Evolutionary conservation across 2,797 vertebrate genomes (phyloP), one percentile per base, ranked within the genome.

Genomic region (Intellagama lesueurii): DNA sequence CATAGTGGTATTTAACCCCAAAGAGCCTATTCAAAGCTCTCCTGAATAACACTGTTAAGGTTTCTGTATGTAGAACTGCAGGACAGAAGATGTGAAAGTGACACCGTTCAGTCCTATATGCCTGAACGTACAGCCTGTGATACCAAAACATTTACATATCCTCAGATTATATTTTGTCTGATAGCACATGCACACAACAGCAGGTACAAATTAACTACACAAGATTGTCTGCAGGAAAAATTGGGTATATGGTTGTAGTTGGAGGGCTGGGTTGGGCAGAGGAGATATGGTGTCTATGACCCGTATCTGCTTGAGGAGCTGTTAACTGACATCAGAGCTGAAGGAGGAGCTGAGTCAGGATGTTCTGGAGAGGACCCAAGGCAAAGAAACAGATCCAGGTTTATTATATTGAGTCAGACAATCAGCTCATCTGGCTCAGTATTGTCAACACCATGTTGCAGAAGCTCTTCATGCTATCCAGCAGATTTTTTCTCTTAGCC

Each of bases 1-100:
- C 11, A 70, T 30, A 60, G 26, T 93, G 89, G 73, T 92, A 56
- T 88, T 93, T 86, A 83, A 86, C 72, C 72, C 81, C 24, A 60
- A 28, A 69, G 26, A 90, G 81, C 66, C 24, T 77, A 78, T 40
- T 88, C 4, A 83, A 49, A 68, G 83, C 84, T 81, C 7, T 88
- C 85, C 70, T 85, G 86, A 73, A 86, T 52, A 90, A 92, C 44
- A 81, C 8, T 87, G 73, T 44, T 86, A 26, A 17, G 4, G 19
- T 35, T 32, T 82, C 30, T 75, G 22, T 82, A 9, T 30, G n/a
- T 47, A 76, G 1, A 11, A 49, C 24, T 87, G 79, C 9, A n/a
- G 35, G 32, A 6, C 17, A 68, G 69, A 77, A 83, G 30, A 68
- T 77, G 30, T 7, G 12, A 68, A 75, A 77, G 44, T 32, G 26